Base-by-base conservation (phyloP, 2,797 vertebrate genomes). In the Clarias laeviceps region DNA sequence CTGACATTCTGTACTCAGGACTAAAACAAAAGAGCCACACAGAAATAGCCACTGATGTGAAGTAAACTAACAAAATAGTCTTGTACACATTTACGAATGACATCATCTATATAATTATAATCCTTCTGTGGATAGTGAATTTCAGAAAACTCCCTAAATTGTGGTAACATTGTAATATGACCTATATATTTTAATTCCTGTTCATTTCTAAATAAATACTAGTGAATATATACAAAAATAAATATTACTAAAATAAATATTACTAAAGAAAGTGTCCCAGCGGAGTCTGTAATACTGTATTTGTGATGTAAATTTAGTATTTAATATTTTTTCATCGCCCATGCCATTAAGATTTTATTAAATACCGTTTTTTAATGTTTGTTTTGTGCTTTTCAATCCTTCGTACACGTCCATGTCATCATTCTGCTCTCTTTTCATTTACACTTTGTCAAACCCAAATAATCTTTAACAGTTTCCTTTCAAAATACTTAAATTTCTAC, bases 1-100 rank as follows among this genome's bases (percentile, higher is more conserved):
- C n/a, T 29, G 72, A 74, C 72, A 56, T 74, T 78, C 29, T 78
- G 74, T 18, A 59, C 56, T 61, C 18, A 34, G 32, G 32, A 34
- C 20, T 61, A 78, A 78, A 78, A 61, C 76, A 78, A 78, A 61
- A 78, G 32, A 61, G 76, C 56, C 56, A n/a, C 76, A 78, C 76
- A 78, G 76, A 78, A 78, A 78, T 78, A 78, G 76, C 2, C 29
- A n/a, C 27, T 72, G 29, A 78, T 78, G 56, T 78, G 56, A 37
- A 61, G 29, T 72, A 59, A 78, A 78, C 32, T 37, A 77, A 77
- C 56, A 40, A 57, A 79, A 78, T 24, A 4, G 56, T 37, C 56
- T 37, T 78, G 22, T n/a, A 78, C 29, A 78, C 11, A 77, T 27
- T 17, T 20, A 56, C 5, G 24, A 50, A 20, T n/a, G 11, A 72